Base-by-base conservation (phyloP, 2,888 invertebrate species). In the Drosophila lutescens region DNA sequence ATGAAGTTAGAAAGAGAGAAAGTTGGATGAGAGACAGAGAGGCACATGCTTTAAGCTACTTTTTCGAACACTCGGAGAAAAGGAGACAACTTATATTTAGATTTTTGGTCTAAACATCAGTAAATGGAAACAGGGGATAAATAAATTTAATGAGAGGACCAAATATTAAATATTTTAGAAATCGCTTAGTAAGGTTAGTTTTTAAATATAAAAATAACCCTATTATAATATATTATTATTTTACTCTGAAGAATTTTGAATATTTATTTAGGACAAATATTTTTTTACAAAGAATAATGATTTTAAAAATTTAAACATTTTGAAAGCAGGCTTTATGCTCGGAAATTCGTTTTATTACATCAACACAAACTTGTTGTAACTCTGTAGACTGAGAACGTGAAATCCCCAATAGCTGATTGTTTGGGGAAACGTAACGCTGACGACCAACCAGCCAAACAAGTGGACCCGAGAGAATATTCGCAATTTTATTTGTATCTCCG, bases 381-480 rank as follows among this genome's bases (percentile, higher is more conserved):
- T 50, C 55, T 51, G 51, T 40, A 20, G 41, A 32, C 20, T 40
- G 57, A 54, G 50, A 72, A 46, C 49, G 43, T 30, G 57, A 65
- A 57, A 55, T 55, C 34, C 72, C 72, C 66, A 50, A 38, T 34
- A 23, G 15, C 15, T 17, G 36, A 59, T 62, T 62, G 66, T 68
- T 56, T 69, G 60, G 69, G 57, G 41, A 56, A 49, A 50, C 32
- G 56, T 59, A 59, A 38, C 67, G 40, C 51, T 57, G 56, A 13
- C 36, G 20, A n/a, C 43, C 20, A 26, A 49, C 57, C 53, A 38
- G 63, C 60, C 68, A 62, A 71, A 72, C 73, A 73, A 73, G 59
- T 67, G 61, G 54, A 55, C 15, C 43, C 43, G 36, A 54, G 57
- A 67, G 49, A 50, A 55, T 49, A 49, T 65, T 43, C 30, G 41